Conservation (phyloP, 2,888 invertebrate species). For the Drosophila kambysellisi region DNA sequence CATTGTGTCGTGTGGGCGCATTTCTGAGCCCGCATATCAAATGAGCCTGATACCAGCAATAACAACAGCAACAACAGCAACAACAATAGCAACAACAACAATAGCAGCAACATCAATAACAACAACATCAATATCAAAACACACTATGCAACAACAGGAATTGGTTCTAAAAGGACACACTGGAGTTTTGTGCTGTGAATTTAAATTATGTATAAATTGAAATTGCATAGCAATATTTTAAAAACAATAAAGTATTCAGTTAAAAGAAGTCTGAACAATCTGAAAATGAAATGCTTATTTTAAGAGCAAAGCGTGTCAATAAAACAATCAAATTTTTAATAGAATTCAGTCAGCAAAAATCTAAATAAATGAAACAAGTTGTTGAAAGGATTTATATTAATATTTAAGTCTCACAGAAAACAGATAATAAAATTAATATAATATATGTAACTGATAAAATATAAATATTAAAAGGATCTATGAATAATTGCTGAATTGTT, state of each 20-base stretch:
- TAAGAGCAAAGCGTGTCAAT: no score
- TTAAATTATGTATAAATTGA: background rate
- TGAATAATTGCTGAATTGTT: no score
- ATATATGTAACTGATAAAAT: background rate
- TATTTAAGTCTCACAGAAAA: no score
- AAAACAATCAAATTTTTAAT: fast-evolving
- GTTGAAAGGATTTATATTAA: no score
- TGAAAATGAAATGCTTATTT: background rate
- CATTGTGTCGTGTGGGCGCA: slow-evolving; percentile 76
- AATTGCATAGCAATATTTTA: background rate
- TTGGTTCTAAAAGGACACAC: slow-evolving; percentile 8
- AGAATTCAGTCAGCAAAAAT: background rate
- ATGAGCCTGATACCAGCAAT: slow-evolving; percentile 57
- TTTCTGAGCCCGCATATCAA: slow-evolving; percentile 75
- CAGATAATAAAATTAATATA: background rate
- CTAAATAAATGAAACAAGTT: background rate
- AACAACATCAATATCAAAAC: slow-evolving; percentile 59
- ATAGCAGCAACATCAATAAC: slow-evolving; percentile 16
- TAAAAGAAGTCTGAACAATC: background rate
- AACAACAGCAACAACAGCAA: slow-evolving; percentile 18
- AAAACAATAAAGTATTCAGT: background rate
- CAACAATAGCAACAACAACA: slow-evolving; percentile 21
- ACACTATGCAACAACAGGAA: slow-evolving; percentile 55
- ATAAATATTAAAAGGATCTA: background rate
- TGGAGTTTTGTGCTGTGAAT: background rate